Base-by-base conservation (phyloP, 2,888 invertebrate genomes). In the Athetis lepigone region DNA sequence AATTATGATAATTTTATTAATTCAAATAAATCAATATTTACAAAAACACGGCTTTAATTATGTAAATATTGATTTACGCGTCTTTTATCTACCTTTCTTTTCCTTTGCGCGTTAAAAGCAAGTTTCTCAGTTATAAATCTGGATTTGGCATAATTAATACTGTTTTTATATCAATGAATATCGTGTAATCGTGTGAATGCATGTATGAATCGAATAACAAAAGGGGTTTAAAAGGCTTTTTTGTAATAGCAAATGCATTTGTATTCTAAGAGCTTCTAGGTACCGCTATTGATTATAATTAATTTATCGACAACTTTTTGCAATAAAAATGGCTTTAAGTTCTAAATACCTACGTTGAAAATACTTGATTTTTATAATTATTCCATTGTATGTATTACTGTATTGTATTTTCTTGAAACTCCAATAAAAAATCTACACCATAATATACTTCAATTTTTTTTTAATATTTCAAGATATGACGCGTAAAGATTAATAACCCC, bases 11-110 rank as follows among this genome's bases (percentile, higher is more conserved):
- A 68, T 59, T 36, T 59, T 37, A 42, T 36, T 27, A 16, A 58
- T 67, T 36, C 23, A 46, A 19, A 58, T 67, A 58, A 67, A 67
- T 67, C 50, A 59, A 59, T 68, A 46, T 37, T 37, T 47, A 42
- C 9, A 39, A 55, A 40, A 65, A 23, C 27, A 16, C 27, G 1
- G 8, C 6, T 18, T 21, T 29, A 16, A 36, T 62, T 46, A 37
- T 16, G 16, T 58, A n/a, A 9, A 1, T 36, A 42, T 46, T 59
- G 36, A 51, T 68, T 16, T 42, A 68, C 51, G 52, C 4, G 27
- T 67, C 23, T 18, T 27, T n/a, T 43, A 57, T 42, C 46, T 46
- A 23, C 7, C 37, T 59, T 27, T 51, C 1, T 45, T 37, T 58
- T 37, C 13, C 9, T 13, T 40, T 39, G 11, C 18, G 43, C 6